Evolutionary conservation across 2,113 vertebrate species (phyloP).

Genomic region (Campylomormyrus tamandua): DNA sequence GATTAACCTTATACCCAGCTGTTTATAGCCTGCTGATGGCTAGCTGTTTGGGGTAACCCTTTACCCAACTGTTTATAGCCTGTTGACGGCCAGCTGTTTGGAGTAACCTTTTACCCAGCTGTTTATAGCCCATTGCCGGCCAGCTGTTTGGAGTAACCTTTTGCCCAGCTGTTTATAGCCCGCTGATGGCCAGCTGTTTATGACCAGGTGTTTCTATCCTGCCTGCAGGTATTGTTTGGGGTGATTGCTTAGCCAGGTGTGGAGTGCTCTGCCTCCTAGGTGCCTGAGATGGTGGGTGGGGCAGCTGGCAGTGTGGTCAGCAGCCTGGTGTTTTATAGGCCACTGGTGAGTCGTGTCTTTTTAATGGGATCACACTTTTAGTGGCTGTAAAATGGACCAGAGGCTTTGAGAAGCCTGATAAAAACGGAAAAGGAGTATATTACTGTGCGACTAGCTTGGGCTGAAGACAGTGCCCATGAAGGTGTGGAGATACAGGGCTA

Average conservation of each 20-base stretch:
- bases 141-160: not conserved
- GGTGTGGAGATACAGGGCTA: not conserved
- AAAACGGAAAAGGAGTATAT: not conserved
- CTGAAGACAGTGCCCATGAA: not conserved
- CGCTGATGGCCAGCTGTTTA: not conserved
- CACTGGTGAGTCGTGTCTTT: not conserved
- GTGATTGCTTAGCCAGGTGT: not conserved
- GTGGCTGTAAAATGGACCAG: conserved; percentile 1
- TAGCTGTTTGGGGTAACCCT: not conserved
- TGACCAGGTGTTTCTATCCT: not conserved
- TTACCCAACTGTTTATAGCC: not conserved
- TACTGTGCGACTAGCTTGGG: not conserved
- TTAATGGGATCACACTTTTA: conserved; percentile 5
- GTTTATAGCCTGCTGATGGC: not conserved
- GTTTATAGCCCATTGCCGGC: not conserved
- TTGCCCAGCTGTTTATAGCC: not conserved
- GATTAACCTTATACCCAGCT: not conserved
- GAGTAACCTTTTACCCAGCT: not conserved
- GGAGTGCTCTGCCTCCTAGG: not conserved
- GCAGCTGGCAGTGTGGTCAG: not conserved
- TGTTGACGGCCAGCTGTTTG: not conserved
- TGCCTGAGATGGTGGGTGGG: not conserved
- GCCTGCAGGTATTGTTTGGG: not conserved
- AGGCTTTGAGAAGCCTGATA: not conserved
- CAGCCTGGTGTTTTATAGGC: not conserved